Evolutionary conservation across 2,113 vertebrate species (phyloP), one percentile per base, ranked within the genome.

Genomic region (Hipposideros armiger): DNA sequence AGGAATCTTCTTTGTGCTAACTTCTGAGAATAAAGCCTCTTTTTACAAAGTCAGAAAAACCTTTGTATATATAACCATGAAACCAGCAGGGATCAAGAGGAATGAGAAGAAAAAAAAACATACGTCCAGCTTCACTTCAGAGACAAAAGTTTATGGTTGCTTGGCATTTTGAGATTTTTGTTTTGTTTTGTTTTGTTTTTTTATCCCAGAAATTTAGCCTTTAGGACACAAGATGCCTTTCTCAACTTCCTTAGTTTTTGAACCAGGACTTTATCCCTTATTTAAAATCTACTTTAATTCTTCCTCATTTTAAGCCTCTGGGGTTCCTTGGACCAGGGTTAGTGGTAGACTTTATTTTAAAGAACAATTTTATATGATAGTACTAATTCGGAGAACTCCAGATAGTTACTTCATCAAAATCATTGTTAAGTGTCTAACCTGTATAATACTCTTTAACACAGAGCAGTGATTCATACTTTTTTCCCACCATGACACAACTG

Each of bases 271-370:
- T 91, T 60, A 73, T 36, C 58, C 45, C 70, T 93, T 76, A 70
- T 84, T 62, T 70, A 84, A 95, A 80, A 92, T 58, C 54, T 89
- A 87, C 60, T 81, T 83, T 69, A 76, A 87, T 87, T 88, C 32
- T 58, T 47, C 80, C 28, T 73, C 40, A 89, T 56, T 83, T 95
- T 92, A 67, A 89, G 50, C 80, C 45, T 64, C 56, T 82, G n/a
- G 70, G 11, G 52, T 87, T 76, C n/a, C 36, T 4, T 82, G 22
- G 22, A 60, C 26, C 30, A 94, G 74, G 52, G 69, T 77, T 69
- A 83, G 60, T 47, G 64, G 56, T n/a, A 72, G 26, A 67, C 26
- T 54, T 72, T 89, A 85, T 60, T 47, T 95, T 47, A 80, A 77
- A 87, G 52, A 95, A 72, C 8, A 95, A 72, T 64, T 69, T 76